Evolutionary conservation across 1,140 invertebrate species (phyloP), one percentile per base, ranked within the genome.

Genomic region (Alviniconcha marisindica): DNA sequence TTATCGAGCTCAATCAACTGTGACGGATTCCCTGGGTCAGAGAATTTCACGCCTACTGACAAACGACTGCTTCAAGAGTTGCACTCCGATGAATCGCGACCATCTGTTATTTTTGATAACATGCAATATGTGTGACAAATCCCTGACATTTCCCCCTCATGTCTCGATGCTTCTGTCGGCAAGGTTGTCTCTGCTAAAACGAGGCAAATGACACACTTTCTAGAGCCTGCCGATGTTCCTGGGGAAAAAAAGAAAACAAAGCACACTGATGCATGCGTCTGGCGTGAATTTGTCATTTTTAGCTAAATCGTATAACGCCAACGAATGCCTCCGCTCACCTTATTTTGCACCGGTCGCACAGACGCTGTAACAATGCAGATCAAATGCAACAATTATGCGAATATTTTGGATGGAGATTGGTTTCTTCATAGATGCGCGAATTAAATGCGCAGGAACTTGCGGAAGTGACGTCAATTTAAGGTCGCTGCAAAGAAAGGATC

Each of bases 131-230:
- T 71, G 83, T 81, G 71, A 79, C 79, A 84, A 84, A 81, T 76
- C 44, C 51, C 42, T 76, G 54, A 74, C 63, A 84, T 81, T 71
- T 79, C 81, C 73, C 71, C 77, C 63, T 81, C 83, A 79, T 81
- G 54, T 79, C 48, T 24, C 33, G 31, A 66, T 77, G 71, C 79
- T 81, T 66, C 79, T 81, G 69, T 76, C 74, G 80, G 63, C 84
- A 85, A 85, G 84, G 84, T 85, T 85, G 84, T 82, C 84, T 85
- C 74, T 60, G 66, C 85, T 81, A 86, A 83, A 89, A 85, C 88
- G 88, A 89, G 88, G 88, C 88, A 80, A 82, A 60, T 85, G 85
- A 88, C 87, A 87, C 78, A 83, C 76, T 79, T 84, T 76, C 18
- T 36, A 44, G 54, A 54, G 56, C 56, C 60, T 24, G 78, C 15